Evolutionary conservation across 2,888 invertebrate species (phyloP).

Genomic region (Yponomeuta sedellus): DNA sequence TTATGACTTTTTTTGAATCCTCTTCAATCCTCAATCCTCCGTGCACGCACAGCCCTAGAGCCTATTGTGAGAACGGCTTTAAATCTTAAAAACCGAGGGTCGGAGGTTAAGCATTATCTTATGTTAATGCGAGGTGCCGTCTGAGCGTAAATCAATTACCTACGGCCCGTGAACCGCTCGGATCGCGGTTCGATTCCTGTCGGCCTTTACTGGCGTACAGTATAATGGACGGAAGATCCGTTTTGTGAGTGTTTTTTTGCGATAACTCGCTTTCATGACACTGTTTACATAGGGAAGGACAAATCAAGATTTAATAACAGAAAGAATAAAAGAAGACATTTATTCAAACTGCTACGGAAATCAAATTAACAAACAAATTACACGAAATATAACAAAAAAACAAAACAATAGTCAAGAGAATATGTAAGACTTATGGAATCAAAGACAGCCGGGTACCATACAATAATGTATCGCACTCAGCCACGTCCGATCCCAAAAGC

Average conservation of each 20-base stretch:
- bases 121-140: constrained; percentile 67
- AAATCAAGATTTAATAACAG: too few species aligned
- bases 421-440: too few species aligned
- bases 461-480: too few species aligned
- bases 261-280: not conserved
- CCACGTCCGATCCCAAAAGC: too few species aligned
- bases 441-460: too few species aligned
- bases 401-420: too few species aligned
- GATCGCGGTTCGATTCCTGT: not conserved
- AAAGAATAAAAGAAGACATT: not conserved
- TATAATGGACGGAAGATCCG: not conserved
- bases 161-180: constrained; percentile 47
- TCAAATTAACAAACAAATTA: too few species aligned
- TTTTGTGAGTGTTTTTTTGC: not conserved
- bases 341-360: too few species aligned
- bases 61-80: constrained; percentile 20
- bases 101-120: constrained; percentile 72
- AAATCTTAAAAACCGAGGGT: constrained; percentile 62
- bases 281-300: too few species aligned
- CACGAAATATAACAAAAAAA: too few species aligned
- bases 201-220: not conserved
- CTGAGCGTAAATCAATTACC: constrained; percentile 67
- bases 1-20: too few species aligned
- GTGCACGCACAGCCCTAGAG: not conserved
- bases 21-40: not conserved